Base-by-base conservation (phyloP, 2,888 invertebrate genomes). In the Drosophila peninsularis region DNA sequence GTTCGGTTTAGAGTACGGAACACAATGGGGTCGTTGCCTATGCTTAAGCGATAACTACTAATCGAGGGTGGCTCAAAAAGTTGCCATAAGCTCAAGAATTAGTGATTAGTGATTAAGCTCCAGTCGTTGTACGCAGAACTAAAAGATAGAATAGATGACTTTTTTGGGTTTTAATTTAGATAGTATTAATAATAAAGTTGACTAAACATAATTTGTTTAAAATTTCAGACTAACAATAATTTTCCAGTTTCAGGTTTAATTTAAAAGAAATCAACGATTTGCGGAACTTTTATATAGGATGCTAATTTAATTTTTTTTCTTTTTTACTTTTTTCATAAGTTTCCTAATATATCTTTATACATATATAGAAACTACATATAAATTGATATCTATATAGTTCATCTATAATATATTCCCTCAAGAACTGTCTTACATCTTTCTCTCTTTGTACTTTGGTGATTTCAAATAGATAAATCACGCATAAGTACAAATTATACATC, bases 31-130 rank as follows among this genome's bases (percentile, higher is more conserved):
- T 44, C n/a, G 45, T 54, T 55, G 62, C 39, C 41, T 54, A 44
- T 42, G 49, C 39, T 58, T 56, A 19, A 30, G 58, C 11, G 54
- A 62, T 45, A 62, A 10, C 41, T 19, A 76, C 19, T 55, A 27
- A 32, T 13, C 71, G 71, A 65, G 65, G 65, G 71, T 37, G 14
- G 52, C 5, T n/a, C 14, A 17, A 52, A 4, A 34, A 52, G 45
- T 42, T 24, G 7, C 1, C 44, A 19, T 19, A 41, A 42, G 13
- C 5, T 5, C 13, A 34, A 34, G 17, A 0, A 39, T 10, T 9
- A 17, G 10, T 10, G 11, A 17, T 47, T 24, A 24, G 5, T 24
- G 24, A 37, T n/a, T n/a, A n/a, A n/a, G n/a, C n/a, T n/a, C n/a
- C n/a, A n/a, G n/a, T n/a, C n/a, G n/a, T n/a, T n/a, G n/a, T n/a